Evolutionary conservation across 2,113 vertebrate genomes (phyloP).

Genomic region (Aspidoscelis tigris): DNA sequence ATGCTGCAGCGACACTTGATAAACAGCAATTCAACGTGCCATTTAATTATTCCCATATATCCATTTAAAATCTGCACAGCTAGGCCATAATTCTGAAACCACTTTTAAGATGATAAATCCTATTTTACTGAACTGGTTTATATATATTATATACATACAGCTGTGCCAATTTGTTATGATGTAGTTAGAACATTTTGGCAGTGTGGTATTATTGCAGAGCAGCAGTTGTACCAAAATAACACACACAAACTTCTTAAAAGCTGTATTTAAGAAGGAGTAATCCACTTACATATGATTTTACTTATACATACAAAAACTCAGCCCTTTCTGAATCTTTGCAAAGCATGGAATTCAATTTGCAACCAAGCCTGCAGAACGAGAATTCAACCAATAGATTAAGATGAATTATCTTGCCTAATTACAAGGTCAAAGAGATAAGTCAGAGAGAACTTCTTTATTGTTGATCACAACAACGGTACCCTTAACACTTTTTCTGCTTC

Average conservation of each 20-base stretch:
- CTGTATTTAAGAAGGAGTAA: neutral
- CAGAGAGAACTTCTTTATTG: neutral
- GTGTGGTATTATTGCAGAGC: neutral
- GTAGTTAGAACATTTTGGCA: neutral
- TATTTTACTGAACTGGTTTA: neutral
- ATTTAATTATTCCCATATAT: constrained; percentile 18
- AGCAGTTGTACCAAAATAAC: neutral
- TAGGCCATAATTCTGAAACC: neutral
- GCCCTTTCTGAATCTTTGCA: neutral
- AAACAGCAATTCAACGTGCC: neutral
- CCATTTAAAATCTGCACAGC: constrained; percentile 12
- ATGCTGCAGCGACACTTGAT: neutral
- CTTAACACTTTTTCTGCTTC: too few relatives aligned
- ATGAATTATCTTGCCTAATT: neutral
- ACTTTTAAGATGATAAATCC: neutral
- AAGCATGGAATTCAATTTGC: neutral
- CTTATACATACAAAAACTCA: neutral
- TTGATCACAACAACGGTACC: too few relatives aligned
- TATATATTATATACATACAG: neutral
- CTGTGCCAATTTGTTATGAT: neutral
- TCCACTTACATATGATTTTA: neutral
- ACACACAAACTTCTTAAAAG: neutral
- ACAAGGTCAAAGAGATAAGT: neutral
- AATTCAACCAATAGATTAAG: neutral
- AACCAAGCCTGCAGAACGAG: neutral